phyloP scores from a whole-genome alignment of 64 coral and sea anemone species.

The Stichodactyla mertensii region DNA sequence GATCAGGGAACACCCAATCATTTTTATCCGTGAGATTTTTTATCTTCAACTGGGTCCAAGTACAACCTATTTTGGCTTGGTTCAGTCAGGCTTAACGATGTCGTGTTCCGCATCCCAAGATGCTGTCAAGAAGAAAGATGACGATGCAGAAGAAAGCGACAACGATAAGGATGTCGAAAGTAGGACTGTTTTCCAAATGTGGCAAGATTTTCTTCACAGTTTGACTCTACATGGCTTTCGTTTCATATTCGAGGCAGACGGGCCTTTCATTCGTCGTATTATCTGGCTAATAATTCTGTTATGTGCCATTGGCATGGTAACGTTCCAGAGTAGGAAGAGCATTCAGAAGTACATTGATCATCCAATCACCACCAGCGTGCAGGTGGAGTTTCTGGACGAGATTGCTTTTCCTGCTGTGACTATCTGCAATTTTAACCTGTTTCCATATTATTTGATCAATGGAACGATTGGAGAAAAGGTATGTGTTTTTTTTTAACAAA shows the following conservation, averaged over 20 bases:
- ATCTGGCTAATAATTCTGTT: constrained; percentile 84
- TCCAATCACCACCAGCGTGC: constrained; percentile 89
- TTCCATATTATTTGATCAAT: constrained; percentile 94
- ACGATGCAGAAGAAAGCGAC: constrained; percentile 17
- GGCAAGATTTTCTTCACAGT: constrained; percentile 91
- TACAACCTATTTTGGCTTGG: not conserved
- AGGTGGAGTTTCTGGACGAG: constrained; percentile 95
- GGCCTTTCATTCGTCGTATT: constrained; percentile 71
- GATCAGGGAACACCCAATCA: not conserved
- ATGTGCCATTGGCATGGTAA: constrained; percentile 72
- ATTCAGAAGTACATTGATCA: constrained; percentile 93
- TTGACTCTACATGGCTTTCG: constrained; percentile 95
- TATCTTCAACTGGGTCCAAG: not conserved
- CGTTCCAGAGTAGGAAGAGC: constrained; percentile 75
- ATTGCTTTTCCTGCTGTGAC: constrained; percentile 91
- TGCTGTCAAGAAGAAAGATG: not conserved
- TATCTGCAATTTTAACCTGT: constrained; percentile 97
- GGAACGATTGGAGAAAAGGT: constrained; percentile 99
- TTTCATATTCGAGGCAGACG: constrained; percentile 80
- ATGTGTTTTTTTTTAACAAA: not conserved
- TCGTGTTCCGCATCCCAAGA: not conserved
- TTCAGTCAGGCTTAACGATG: not conserved
- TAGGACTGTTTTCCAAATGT: constrained; percentile 53
- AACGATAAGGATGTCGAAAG: constrained; percentile 32
- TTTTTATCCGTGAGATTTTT: not conserved